A percentile compares a stretch with the other conserved stretches of the same genome.
Conservation (phyloP, 2,113 vertebrate species). For the Triplophysa dalaica region DNA sequence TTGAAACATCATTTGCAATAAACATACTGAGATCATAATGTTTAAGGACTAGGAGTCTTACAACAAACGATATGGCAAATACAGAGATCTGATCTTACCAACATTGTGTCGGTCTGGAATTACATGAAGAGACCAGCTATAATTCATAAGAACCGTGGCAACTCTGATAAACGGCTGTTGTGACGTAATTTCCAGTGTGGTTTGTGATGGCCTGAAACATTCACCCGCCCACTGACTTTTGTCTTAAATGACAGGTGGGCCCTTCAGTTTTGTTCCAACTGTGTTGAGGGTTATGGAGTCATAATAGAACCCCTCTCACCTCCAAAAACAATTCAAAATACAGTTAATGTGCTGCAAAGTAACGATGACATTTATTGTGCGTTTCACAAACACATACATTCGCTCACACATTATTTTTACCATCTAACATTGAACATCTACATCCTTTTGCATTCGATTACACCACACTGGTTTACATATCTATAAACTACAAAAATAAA, state of each 20-base stretch:
- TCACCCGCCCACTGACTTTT: not conserved
- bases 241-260: not conserved
- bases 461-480: not conserved
- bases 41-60: no score
- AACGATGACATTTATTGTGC: not conserved
- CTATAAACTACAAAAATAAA: not conserved
- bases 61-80: no score
- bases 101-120: no score
- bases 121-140: no score
- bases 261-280: not conserved
- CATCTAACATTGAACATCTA: not conserved
- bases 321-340: not conserved
- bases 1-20: no score
- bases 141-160: no score
- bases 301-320: not conserved
- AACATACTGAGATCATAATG: no score
- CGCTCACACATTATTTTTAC: not conserved
- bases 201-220: not conserved
- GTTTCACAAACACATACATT: not conserved
- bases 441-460: not conserved
- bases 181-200: not conserved
- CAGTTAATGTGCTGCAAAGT: not conserved
- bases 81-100: no score
- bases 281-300: not conserved
- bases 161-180: not conserved